Evolutionary conservation across 1,140 invertebrate species (phyloP), one percentile per base, ranked within the genome.

Genomic region (Calycopis cecrops): DNA sequence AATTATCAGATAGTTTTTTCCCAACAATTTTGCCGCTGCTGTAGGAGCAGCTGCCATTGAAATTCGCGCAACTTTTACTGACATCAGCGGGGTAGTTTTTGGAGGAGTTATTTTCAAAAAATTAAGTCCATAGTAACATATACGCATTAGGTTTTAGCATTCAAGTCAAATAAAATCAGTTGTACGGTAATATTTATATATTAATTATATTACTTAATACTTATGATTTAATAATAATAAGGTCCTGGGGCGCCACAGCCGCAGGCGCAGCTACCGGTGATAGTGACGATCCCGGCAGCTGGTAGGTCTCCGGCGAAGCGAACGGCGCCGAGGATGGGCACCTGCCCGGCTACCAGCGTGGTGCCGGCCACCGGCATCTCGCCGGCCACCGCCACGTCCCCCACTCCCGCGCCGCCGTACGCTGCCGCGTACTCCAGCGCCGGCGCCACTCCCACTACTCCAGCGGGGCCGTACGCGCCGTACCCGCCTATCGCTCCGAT

Each of bases 241-340:
- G 42, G 50, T 11, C 40, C 42, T 8, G 33, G 14, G 9, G 33
- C 37, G 4, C 37, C 63, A 35, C 59, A 62, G 18, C 35, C 44
- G 11, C 21, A 40, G 48, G 44, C 35, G 33, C 48, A 18, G 34
- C 49, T 51, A 16, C 65, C 60, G 28, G 51, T 28, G 42, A 67
- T 62, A 38, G 62, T 47, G 35, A 67, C 57, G 14, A 57, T 35
- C 11, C 60, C 56, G 3, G 51, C 55, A 35, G 54, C 58, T 2
- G 21, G 21, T 6, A 75, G 33, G 14, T 57, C 59, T 35, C 75
- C 73, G 11, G 62, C 62, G 54, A 70, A 71, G n/a, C 54, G 42
- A 10, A 78, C 72, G 16, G 65, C 61, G 10, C 73, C 73, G 11
- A 69, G 56, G 37, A 74, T 64, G 9, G 71, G 69, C 37, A 75